Evolutionary conservation across 2,797 vertebrate genomes (phyloP).

Genomic region (Platyrinchus mystaceus): DNA sequence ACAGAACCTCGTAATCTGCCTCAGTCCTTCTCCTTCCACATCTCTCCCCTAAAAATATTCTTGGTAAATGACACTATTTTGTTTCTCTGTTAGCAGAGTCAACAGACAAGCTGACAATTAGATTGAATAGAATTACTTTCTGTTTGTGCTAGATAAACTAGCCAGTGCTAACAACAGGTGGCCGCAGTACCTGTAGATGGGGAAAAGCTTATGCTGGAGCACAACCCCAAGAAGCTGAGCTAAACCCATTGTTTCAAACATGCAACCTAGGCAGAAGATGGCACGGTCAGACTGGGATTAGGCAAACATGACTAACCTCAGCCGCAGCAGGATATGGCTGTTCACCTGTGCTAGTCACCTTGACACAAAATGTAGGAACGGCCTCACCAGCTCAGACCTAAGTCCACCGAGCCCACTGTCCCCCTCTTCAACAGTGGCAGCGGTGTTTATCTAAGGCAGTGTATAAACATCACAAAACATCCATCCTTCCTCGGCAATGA

Average conservation of each 20-base stretch:
- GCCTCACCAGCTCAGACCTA: not conserved
- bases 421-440: accelerated
- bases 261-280: not conserved
- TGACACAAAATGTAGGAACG: not conserved
- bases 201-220: not conserved
- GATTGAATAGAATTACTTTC: conserved; percentile 61
- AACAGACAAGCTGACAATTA: conserved; percentile 10
- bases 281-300: not conserved
- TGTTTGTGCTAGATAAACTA: conserved; percentile 39
- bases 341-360: not conserved
- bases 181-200: not conserved
- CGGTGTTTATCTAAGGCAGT: not conserved
- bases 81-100: not conserved
- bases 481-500: not conserved
- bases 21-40: not conserved
- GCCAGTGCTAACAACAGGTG: conserved; percentile 41
- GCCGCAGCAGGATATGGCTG: not conserved
- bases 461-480: not conserved
- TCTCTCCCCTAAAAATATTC: not conserved
- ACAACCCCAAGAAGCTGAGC: not conserved
- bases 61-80: not conserved
- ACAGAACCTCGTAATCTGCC: not conserved
- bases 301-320: not conserved
- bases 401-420: not conserved
- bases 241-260: not conserved